Percentiles rank a stretch among this genome's conserved stretches.
Evolutionary conservation across 1,140 invertebrate species (phyloP).

Genomic region (Magallana angulata): DNA sequence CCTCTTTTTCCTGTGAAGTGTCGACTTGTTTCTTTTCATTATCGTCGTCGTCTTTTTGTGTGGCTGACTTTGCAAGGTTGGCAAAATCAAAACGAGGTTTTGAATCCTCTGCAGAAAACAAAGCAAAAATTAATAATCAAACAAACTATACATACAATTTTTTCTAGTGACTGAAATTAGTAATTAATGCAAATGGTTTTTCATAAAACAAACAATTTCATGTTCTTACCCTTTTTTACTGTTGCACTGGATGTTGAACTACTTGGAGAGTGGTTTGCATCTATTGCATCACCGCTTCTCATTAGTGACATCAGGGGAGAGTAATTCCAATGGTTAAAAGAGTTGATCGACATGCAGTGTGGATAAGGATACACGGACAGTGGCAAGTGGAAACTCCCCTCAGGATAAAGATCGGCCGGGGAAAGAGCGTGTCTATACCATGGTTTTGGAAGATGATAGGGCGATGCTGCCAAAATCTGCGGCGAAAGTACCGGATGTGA

Average conservation of each 20-base stretch:
- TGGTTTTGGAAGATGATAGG: conserved; percentile 23
- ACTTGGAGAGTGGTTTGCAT: neutral
- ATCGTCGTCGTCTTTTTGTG: conserved; percentile 23
- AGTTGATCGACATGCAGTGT: neutral
- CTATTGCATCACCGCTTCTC: conserved; percentile 7
- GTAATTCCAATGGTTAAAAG: conserved; percentile 31
- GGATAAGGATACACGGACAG: conserved; percentile 4
- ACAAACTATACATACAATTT: too few relatives aligned
- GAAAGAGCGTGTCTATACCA: neutral
- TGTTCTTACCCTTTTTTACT: neutral
- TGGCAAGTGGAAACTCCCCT: neutral
- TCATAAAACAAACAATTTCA: too few relatives aligned
- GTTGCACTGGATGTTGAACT: neutral
- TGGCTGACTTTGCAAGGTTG: conserved; percentile 27
- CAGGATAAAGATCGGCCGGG: neutral
- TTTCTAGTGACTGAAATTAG: too few relatives aligned
- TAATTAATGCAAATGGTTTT: too few relatives aligned
- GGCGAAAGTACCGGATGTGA: conserved; percentile 15
- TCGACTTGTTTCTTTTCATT: neutral
- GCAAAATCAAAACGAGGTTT: conserved; percentile 37
- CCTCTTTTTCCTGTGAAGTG: neutral
- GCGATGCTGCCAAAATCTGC: conserved; percentile 4
- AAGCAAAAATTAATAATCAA: neutral
- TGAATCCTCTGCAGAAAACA: neutral
- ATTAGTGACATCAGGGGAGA: conserved; percentile 37